Base-by-base conservation (phyloP, 2,888 invertebrate species). In the Temnothorax rugatulus region DNA sequence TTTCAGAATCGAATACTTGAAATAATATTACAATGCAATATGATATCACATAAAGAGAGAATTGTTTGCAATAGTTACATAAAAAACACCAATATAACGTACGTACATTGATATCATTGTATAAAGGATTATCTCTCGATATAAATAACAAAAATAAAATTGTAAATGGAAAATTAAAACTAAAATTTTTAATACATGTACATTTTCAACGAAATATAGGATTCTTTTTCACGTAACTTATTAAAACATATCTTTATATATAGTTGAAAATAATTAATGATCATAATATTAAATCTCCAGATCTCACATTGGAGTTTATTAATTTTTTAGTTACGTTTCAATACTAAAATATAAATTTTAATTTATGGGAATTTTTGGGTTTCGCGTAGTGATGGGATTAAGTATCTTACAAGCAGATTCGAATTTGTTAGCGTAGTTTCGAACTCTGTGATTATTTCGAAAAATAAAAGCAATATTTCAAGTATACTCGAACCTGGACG, bases 11-110 rank as follows among this genome's bases (percentile, higher is more conserved):
- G 18, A 50, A 44, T 74, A 59, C 38, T 77, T 47, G 79, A 81
- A 71, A 61, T 47, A 50, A 71, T 79, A 79, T 38, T 69, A 59
- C 41, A 25, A 64, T 77, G 29, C 47, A 71, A 59, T 47, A 11
- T 3, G 59, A 81, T 81, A 44, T 21, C 13, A n/a, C 38, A n/a
- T 2, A 44, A 81, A 18, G 18, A 71, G 18, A 25, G 11, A 81
- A 50, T 47, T 29, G 18, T 25, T 71, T 21, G 25, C 71, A 71
- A 71, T 18, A 57, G n/a, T 71, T 81, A 50, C 21, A 47, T 47
- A 61, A 71, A 54, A 59, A 41, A 54, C 7, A n/a, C n/a, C 11
- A 15, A 13, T 25, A 9, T 29, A 54, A 77, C 13, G 29, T 52
- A 64, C 4, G n/a, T 44, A 73, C 18, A 9, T 74, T 29, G 29